Evolutionary conservation across 1,140 invertebrate species (phyloP).

Genomic region (Pissodes strobi): DNA sequence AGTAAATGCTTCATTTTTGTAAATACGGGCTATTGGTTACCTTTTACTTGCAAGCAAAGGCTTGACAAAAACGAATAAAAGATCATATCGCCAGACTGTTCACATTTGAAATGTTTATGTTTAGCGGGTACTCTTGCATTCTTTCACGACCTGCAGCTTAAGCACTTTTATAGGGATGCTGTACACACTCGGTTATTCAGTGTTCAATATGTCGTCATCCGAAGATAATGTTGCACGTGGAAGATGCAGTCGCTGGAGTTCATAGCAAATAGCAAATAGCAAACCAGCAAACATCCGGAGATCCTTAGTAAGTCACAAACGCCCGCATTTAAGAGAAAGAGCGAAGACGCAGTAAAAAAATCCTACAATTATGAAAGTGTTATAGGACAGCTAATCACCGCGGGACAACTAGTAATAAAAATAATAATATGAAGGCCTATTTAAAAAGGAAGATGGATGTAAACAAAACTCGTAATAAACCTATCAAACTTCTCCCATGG

Average conservation of each 20-base stretch:
- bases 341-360: no score
- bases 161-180: no score
- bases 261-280: no score
- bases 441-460: background rate
- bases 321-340: background rate
- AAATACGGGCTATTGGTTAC: no score
- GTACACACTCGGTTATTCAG: no score
- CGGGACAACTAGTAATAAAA: conserved; percentile 6
- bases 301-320: background rate
- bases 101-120: background rate
- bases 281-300: background rate
- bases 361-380: no score
- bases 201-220: background rate
- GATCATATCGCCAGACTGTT: no score
- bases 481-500: conserved; percentile 13
- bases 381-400: no score
- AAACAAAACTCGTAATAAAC: conserved; percentile 5
- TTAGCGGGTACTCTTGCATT: background rate
- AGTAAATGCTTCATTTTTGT: no score
- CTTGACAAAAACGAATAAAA: background rate
- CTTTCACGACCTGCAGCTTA: background rate
- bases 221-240: background rate
- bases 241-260: no score
- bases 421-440: conserved; percentile 5
- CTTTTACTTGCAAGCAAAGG: background rate